phyloP scores from a whole-genome alignment of 2,113 vertebrate genomes.

The Hiodon alosoides region DNA sequence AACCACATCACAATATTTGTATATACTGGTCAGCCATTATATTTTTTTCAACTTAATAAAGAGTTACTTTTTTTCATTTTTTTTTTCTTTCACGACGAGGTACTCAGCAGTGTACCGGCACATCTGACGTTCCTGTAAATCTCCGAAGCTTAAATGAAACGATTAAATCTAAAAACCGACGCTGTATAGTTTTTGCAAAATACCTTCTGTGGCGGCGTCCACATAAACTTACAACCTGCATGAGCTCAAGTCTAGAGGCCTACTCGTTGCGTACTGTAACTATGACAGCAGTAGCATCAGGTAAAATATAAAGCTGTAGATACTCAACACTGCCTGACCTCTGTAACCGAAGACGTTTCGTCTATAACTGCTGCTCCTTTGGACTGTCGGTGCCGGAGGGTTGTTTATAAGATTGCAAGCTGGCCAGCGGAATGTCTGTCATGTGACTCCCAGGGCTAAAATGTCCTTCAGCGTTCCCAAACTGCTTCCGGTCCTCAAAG shows the following conservation, averaged over 20 bases:
- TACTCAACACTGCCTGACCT: constrained; percentile 39
- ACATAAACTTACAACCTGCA: constrained; percentile 75
- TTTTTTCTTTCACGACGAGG: constrained; percentile 31
- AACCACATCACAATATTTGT: constrained; percentile 86
- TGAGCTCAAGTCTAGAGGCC: constrained; percentile 82
- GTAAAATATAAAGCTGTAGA: constrained; percentile 56
- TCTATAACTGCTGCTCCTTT: constrained; percentile 97
- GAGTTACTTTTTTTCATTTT: constrained; percentile 19
- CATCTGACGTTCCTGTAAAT: constrained; percentile 50
- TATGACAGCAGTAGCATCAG: constrained; percentile 76
- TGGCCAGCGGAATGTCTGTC: constrained; percentile 93
- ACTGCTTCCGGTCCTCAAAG: constrained; percentile 91
- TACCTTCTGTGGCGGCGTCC: constrained; percentile 56
- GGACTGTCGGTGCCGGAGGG: constrained; percentile 80
- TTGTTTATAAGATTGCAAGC: constrained; percentile 90
- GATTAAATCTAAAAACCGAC: constrained; percentile 23
- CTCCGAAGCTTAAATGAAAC: constrained; percentile 31
- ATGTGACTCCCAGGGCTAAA: constrained; percentile 80
- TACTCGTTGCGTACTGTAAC: constrained; percentile 78
- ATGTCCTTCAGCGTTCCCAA: constrained; percentile 81
- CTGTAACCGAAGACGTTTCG: constrained; percentile 49
- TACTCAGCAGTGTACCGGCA: constrained; percentile 38
- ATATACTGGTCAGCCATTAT: constrained; percentile 80
- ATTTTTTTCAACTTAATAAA: constrained; percentile 37
- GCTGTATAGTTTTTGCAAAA: constrained; percentile 29